Conservation (phyloP, 2,113 vertebrate species). For the Epinephelus moara region DNA sequence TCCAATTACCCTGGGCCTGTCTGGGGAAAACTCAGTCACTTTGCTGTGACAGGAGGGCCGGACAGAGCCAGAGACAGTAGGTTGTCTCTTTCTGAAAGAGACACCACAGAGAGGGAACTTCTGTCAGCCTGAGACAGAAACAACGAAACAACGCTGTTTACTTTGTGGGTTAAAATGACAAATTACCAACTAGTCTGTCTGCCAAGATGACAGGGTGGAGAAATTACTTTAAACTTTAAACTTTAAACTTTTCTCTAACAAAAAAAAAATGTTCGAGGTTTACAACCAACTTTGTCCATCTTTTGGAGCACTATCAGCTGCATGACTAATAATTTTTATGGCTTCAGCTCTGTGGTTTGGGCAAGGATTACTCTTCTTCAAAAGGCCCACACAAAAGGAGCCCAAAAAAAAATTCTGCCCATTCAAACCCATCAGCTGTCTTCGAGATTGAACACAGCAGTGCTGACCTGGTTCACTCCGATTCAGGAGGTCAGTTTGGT, state of each 20-base stretch:
- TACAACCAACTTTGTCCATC: background rate
- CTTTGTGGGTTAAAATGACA: slow-evolving; percentile 41
- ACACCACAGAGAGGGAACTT: slow-evolving; percentile 19
- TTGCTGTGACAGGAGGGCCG: slow-evolving; percentile 42
- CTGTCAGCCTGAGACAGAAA: slow-evolving; percentile 7
- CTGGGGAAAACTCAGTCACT: slow-evolving; percentile 64
- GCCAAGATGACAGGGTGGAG: background rate
- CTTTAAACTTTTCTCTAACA: background rate
- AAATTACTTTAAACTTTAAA: slow-evolving; percentile 25
- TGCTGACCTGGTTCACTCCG: slow-evolving; percentile 33
- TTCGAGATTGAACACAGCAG: slow-evolving; percentile 5
- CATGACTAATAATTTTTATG: slow-evolving; percentile 30
- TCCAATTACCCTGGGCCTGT: slow-evolving; percentile 67
- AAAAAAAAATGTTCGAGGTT: slow-evolving; percentile 25
- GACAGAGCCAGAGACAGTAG: slow-evolving; percentile 20
- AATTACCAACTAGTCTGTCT: slow-evolving; percentile 2
- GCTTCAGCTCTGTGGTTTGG: slow-evolving; percentile 36
- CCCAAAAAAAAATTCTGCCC: background rate
- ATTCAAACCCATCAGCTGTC: background rate
- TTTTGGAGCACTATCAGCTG: slow-evolving; percentile 15
- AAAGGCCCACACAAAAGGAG: slow-evolving; percentile 21
- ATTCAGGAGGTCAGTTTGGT: slow-evolving; percentile 37
- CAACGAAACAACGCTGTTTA: slow-evolving; percentile 9
- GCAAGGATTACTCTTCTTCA: background rate
- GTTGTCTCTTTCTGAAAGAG: slow-evolving; percentile 22